These are phyloP conservation scores for Andrena cerasifolii DNA, from an alignment of 1,140 invertebrate genomes.

Conservation along the genomic window DNA sequence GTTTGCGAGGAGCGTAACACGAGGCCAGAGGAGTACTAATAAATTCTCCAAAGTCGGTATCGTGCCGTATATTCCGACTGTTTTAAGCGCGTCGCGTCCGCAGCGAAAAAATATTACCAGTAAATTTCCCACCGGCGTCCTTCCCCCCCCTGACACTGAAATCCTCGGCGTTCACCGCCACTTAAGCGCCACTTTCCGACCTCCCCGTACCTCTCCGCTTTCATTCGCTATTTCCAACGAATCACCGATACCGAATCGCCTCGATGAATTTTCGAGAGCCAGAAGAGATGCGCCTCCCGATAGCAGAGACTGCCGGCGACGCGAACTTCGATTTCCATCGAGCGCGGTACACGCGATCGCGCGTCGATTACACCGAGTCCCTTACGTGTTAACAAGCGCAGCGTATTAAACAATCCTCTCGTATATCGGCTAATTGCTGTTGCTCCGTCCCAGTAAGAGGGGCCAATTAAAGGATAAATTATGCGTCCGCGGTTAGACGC, in stretches of 20 bases:
- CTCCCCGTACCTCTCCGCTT: too few relatives aligned
- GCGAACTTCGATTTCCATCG: slow-evolving; percentile 4
- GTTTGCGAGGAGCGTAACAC: slow-evolving; percentile 33
- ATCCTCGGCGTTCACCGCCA: too few relatives aligned
- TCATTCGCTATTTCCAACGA: too few relatives aligned
- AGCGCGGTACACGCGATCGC: background rate
- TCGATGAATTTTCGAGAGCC: background rate
- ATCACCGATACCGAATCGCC: too few relatives aligned
- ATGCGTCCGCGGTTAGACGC: slow-evolving; percentile 16
- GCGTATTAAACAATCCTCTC: background rate
- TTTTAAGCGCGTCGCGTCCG: slow-evolving; percentile 49
- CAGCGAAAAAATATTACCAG: slow-evolving; percentile 59
- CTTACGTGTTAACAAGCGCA: background rate
- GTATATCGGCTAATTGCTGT: slow-evolving; percentile 35
- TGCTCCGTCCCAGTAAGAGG: slow-evolving; percentile 23
- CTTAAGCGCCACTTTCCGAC: too few relatives aligned
- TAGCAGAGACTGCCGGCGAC: background rate
- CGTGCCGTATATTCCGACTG: slow-evolving; percentile 40
- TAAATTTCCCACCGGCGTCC: slow-evolving; percentile 40
- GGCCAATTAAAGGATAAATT: slow-evolving; percentile 38
- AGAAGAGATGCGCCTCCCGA: too few relatives aligned
- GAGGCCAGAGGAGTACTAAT: slow-evolving; percentile 49
- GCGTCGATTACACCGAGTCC: background rate
- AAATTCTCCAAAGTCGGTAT: slow-evolving; percentile 62
- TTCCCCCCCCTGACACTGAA: background rate